phyloP scores from a whole-genome alignment of 92 coral and sea anemone species.

The Montipora capitata region DNA sequence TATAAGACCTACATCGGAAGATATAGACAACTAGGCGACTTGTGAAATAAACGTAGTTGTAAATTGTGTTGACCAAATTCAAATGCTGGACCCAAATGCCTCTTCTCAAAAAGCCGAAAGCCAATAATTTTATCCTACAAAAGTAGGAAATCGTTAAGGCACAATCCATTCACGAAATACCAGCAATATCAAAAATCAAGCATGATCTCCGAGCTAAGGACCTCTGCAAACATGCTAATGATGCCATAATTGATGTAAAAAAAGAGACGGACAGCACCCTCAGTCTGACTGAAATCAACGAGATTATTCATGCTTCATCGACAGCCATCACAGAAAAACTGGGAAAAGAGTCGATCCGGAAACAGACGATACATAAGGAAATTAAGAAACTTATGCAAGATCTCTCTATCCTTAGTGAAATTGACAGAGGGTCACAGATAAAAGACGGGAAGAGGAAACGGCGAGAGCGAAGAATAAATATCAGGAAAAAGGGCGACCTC shows the following conservation, averaged over 20 bases:
- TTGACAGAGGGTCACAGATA: neutral
- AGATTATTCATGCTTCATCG: neutral
- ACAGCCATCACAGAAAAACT: neutral
- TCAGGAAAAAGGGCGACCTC: neutral
- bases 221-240: neutral
- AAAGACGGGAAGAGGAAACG: neutral
- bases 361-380: neutral
- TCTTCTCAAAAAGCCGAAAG: too few species aligned
- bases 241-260: slow-evolving; percentile 11
- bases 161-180: neutral
- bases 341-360: neutral
- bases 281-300: neutral
- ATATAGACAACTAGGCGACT: neutral
- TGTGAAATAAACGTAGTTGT: neutral
- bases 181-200: too few species aligned
- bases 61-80: too few species aligned
- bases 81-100: too few species aligned
- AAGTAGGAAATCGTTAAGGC: slow-evolving; percentile 34
- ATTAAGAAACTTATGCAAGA: neutral
- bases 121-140: slow-evolving; percentile 1
- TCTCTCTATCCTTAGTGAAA: slow-evolving; percentile 1
- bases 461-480: slow-evolving; percentile 7
- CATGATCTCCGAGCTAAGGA: neutral
- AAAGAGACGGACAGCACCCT: neutral
- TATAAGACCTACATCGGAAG: neutral